Percentiles rank a stretch among this genome's conserved stretches.
Evolutionary conservation across 1,140 invertebrate species (phyloP).

Genomic region (Antheraea pernyi): DNA sequence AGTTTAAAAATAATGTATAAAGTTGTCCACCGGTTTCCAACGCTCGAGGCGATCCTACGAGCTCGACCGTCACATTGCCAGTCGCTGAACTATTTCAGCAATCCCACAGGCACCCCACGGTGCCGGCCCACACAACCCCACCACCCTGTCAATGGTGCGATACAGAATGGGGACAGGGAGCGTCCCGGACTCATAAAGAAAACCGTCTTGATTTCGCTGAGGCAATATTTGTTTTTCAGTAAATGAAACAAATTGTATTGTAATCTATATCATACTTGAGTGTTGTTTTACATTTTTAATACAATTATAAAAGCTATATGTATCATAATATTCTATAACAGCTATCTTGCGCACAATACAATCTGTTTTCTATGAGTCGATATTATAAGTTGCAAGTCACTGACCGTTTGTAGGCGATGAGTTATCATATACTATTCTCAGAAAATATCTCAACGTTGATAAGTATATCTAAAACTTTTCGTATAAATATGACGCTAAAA

Average conservation of each 20-base stretch:
- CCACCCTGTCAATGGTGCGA: slow-evolving; percentile 52
- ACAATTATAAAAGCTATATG: not conserved
- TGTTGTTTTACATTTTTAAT: too few relatives aligned
- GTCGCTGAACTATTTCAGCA: slow-evolving; percentile 48
- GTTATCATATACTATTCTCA: too few relatives aligned
- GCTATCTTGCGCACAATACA: too few relatives aligned
- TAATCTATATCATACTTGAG: not conserved
- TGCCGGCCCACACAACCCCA: slow-evolving; percentile 50
- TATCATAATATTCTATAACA: too few relatives aligned
- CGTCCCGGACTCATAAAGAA: slow-evolving; percentile 70
- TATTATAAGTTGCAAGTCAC: too few relatives aligned
- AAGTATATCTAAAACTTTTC: too few relatives aligned
- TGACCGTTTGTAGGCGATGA: too few relatives aligned
- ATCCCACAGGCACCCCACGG: slow-evolving; percentile 38
- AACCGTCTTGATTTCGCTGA: slow-evolving; percentile 64
- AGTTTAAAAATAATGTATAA: not conserved
- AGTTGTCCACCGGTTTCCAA: not conserved
- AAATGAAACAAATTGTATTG: not conserved
- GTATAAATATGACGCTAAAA: too few relatives aligned
- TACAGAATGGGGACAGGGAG: slow-evolving; percentile 68
- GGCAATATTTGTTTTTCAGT: slow-evolving; percentile 60
- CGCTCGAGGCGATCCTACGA: slow-evolving; percentile 16
- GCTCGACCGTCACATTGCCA: slow-evolving; percentile 50
- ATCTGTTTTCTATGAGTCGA: too few relatives aligned
- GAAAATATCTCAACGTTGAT: too few relatives aligned